phyloP scores from a whole-genome alignment of 2,797 vertebrate species.

The Chaetodon trifasciatus region DNA sequence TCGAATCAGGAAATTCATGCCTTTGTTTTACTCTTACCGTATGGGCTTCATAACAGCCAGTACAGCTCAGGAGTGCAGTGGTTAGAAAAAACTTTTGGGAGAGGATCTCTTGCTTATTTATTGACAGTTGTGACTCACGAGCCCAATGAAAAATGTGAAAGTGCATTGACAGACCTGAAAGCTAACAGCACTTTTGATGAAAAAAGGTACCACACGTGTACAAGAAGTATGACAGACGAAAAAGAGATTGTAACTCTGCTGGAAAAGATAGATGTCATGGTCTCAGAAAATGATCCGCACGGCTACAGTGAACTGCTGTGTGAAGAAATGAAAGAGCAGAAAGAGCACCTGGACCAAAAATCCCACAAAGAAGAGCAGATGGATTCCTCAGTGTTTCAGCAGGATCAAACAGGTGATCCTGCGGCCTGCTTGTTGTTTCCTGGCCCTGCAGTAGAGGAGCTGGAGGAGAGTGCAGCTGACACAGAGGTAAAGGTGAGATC shows the following conservation, averaged over 20 bases:
- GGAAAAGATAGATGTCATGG: slow-evolving; percentile 56
- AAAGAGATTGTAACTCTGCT: slow-evolving; percentile 43
- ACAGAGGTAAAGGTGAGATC: not conserved
- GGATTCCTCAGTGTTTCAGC: not conserved
- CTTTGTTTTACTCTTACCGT: slow-evolving; percentile 72
- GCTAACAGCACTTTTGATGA: slow-evolving; percentile 24
- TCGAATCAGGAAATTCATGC: slow-evolving; percentile 45
- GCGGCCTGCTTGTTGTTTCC: too few species aligned
- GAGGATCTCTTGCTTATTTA: slow-evolving; percentile 33
- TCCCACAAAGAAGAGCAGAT: not conserved
- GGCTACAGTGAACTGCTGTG: slow-evolving; percentile 19
- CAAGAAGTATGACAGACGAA: slow-evolving; percentile 45
- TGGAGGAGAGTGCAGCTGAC: not conserved
- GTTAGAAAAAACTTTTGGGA: slow-evolving; percentile 57
- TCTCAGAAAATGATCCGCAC: slow-evolving; percentile 34
- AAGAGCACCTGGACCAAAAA: not conserved
- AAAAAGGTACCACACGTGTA: slow-evolving; percentile 61
- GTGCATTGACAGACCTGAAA: slow-evolving; percentile 49
- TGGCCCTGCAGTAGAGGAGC: not conserved
- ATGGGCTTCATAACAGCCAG: slow-evolving; percentile 49
- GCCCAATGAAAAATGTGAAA: slow-evolving; percentile 31
- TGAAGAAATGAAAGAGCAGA: slow-evolving; percentile 13
- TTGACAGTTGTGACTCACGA: slow-evolving; percentile 56
- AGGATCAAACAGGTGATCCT: slow-evolving; percentile 16
- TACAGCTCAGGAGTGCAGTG: slow-evolving; percentile 47